Base-by-base conservation (phyloP, 2,888 invertebrate genomes). In the Ceraclea dissimilis region DNA sequence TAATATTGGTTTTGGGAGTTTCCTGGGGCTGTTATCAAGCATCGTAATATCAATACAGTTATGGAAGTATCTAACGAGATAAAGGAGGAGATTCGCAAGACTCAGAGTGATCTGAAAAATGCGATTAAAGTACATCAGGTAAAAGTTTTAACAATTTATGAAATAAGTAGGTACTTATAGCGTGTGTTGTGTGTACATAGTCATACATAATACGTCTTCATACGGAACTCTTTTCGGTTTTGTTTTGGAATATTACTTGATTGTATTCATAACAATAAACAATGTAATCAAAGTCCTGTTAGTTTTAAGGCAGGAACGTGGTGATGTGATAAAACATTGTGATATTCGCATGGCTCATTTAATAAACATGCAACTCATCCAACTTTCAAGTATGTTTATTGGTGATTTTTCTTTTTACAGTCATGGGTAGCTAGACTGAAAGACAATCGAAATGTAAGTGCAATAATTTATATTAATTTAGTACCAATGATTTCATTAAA, bases 91-190 rank as follows among this genome's bases (percentile, higher is more conserved):
- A 81, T 83, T 68, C 73, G 78, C 58, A 75, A 75, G 70, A 78
- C 79, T 62, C 82, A 82, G 68, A 74, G 74, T 57, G 80, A 81
- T 66, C 73, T 82, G 66, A 81, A 79, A 74, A 79, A 79, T 68
- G 82, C 82, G 60, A 82, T 83, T 66, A 75, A 79, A 66, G 73
- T 80, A 69, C 82, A 82, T 73, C 82, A 82, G 79, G 82, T 82
- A 69, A 71, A 71, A 69, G 58, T 39, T 39, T 39, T 16, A 16
- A 39, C 39, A 39, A 8, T 39, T 39, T 39, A 39, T 10, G 10
- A 26, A 26, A 26, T 26, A 26, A 26, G 5, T 6, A 26, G 10
- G 26, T 26, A 26, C 26, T 26, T 26, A 26, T 26, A 26, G 4
- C 26, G 10, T n/a, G n/a, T n/a, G n/a, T n/a, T n/a, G 6, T 8